Conservation (phyloP, 2,888 invertebrate genomes). For the Agonum fuliginosum region DNA sequence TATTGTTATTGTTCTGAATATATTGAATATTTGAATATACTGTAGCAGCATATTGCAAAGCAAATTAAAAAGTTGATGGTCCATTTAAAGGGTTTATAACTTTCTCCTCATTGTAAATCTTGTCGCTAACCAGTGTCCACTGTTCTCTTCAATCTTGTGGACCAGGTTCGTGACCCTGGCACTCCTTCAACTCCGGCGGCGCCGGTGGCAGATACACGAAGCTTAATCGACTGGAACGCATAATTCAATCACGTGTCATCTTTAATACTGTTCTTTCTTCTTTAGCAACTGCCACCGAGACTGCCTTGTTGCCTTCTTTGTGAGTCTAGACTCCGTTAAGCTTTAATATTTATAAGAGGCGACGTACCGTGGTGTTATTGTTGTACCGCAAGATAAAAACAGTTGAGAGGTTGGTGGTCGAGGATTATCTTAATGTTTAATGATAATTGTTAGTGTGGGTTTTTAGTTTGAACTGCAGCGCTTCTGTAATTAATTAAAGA, state of each 20-base stretch:
- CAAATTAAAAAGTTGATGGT: too few species aligned
- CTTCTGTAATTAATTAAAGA: too few species aligned
- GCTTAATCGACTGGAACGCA: constrained; percentile 54
- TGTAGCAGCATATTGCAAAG: too few species aligned
- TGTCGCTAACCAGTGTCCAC: neutral
- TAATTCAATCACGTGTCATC: constrained; percentile 55
- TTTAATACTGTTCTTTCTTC: constrained; percentile 30
- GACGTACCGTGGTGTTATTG: constrained; percentile 20
- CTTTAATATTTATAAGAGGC: constrained; percentile 17
- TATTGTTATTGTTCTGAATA: too few species aligned
- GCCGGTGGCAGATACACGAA: constrained; percentile 46
- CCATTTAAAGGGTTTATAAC: too few species aligned
- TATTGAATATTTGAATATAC: too few species aligned
- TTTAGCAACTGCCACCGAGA: constrained; percentile 2
- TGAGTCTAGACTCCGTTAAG: constrained; percentile 1
- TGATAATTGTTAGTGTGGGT: neutral
- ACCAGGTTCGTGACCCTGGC: constrained; percentile 32
- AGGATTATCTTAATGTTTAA: neutral
- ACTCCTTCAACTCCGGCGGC: constrained; percentile 33
- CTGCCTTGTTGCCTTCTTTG: neutral
- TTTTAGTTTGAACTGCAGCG: neutral
- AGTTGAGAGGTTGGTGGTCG: neutral
- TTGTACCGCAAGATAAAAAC: neutral
- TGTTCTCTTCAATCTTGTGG: neutral
- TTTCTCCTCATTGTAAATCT: neutral